Percentiles rank a stretch among this genome's conserved stretches.
phyloP scores from a whole-genome alignment of 2,797 vertebrate species.

The Heteromormyrus szaboi region DNA sequence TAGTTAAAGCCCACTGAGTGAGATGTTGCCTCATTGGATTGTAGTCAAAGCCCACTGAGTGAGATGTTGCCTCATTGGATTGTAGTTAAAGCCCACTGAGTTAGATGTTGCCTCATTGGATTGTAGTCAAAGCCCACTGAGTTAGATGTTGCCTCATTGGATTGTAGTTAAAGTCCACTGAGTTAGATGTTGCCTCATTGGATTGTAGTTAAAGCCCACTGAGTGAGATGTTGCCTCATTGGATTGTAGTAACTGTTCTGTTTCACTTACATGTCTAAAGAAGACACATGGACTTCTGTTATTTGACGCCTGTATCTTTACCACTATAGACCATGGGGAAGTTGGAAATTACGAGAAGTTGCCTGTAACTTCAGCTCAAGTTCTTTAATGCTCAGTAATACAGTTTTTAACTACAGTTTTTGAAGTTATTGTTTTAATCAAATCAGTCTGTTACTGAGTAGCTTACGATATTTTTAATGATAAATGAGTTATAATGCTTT shows the following conservation, averaged over 20 bases:
- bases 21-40: neutral
- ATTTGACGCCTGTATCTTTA: neutral
- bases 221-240: neutral
- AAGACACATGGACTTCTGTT: slow-evolving; percentile 48
- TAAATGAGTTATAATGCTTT: neutral
- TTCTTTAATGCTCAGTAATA: neutral
- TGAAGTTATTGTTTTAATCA: neutral
- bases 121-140: neutral
- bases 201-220: neutral
- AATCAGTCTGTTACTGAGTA: neutral
- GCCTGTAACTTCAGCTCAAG: neutral
- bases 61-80: neutral
- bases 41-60: too few species aligned
- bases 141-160: neutral
- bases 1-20: neutral
- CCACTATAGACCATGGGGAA: neutral
- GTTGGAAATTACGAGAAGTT: neutral
- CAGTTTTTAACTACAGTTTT: neutral
- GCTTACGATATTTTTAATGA: neutral
- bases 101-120: neutral
- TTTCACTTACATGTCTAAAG: slow-evolving; percentile 48
- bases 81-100: neutral
- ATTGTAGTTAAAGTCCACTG: neutral
- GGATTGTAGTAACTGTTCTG: slow-evolving; percentile 23
- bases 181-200: too few species aligned